Base-by-base conservation (phyloP, 1,140 invertebrate species). In the Monochamus saltuarius region DNA sequence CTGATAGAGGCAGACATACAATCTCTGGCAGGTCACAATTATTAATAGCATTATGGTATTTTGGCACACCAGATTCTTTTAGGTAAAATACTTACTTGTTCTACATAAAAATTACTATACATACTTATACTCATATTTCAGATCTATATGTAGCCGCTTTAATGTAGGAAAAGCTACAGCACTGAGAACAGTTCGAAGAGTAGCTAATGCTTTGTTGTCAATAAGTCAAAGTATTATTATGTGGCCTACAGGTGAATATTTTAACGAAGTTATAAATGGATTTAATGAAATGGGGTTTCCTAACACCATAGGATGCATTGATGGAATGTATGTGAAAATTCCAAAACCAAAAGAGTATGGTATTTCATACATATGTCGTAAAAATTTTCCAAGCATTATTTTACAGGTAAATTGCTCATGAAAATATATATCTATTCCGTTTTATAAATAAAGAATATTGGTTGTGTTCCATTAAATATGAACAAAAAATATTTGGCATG, bases 361-460 rank as follows among this genome's bases (percentile, higher is more conserved):
- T 4, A 6, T 16, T 6, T 46, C 45, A 10, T 46, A 46, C 45
- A 46, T 46, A 6, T 16, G 19, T 17, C 3, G 13, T 4, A 46
- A 46, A 17, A 46, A 46, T 6, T 46, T 46, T 46, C 17, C 45
- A 13, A 6, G 45, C 16, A 13, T 46, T 17, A 46, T 46, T 16
- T 46, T 46, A 46, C 45, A 46, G 14, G 45, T 46, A 46, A 46
- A 17, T 16, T 45, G 42, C 42, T n/a, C n/a, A n/a, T n/a, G n/a
- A n/a, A n/a, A n/a, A n/a, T n/a, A n/a, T n/a, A n/a, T n/a, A n/a
- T n/a, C n/a, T n/a, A n/a, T n/a, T n/a, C n/a, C n/a, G n/a, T n/a
- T n/a, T n/a, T n/a, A n/a, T n/a, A n/a, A n/a, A n/a, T n/a, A n/a
- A n/a, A n/a, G n/a, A n/a, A n/a, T n/a, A n/a, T n/a, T n/a, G n/a